phyloP scores from a whole-genome alignment of 2,113 vertebrate species.

The Salvator merianae region DNA sequence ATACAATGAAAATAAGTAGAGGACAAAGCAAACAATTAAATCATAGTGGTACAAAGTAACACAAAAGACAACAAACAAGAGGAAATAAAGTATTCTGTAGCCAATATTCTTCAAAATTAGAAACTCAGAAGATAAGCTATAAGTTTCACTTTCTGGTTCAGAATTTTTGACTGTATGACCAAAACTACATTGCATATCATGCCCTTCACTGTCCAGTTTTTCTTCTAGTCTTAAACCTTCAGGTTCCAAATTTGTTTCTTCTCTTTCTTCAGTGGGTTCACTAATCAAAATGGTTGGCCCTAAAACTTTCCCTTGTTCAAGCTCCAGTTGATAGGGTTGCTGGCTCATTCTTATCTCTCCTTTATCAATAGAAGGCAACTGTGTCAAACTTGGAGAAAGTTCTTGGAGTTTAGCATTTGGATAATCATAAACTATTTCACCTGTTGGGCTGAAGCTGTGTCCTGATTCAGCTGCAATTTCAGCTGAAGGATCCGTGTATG shows the following conservation, averaged over 20 bases:
- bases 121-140: conserved; percentile 56
- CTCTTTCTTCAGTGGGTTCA: conserved; percentile 61
- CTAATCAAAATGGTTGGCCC: conserved; percentile 63
- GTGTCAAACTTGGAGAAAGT: conserved; percentile 39
- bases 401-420: conserved; percentile 47
- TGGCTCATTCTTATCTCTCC: conserved; percentile 44
- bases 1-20: conserved; percentile 86
- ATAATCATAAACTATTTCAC: conserved; percentile 37
- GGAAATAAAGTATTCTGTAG: conserved; percentile 76
- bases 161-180: conserved; percentile 37
- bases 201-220: conserved; percentile 33
- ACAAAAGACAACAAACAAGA: conserved; percentile 85
- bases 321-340: conserved; percentile 48
- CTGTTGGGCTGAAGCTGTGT: conserved; percentile 35
- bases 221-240: conserved; percentile 41
- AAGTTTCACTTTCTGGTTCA: conserved; percentile 53
- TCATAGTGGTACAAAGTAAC: conserved; percentile 83
- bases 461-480: conserved; percentile 47
- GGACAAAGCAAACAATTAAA: conserved; percentile 82
- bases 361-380: conserved; percentile 24
- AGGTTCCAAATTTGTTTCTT: conserved; percentile 40
- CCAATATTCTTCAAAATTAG: conserved; percentile 71
- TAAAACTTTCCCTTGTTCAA: conserved; percentile 36
- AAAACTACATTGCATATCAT: conserved; percentile 27
- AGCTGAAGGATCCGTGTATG: conserved; percentile 8